Percentiles rank a stretch among this genome's conserved stretches.
Evolutionary conservation across 2,797 vertebrate species (phyloP).

Genomic region (Anniella stebbinsi): DNA sequence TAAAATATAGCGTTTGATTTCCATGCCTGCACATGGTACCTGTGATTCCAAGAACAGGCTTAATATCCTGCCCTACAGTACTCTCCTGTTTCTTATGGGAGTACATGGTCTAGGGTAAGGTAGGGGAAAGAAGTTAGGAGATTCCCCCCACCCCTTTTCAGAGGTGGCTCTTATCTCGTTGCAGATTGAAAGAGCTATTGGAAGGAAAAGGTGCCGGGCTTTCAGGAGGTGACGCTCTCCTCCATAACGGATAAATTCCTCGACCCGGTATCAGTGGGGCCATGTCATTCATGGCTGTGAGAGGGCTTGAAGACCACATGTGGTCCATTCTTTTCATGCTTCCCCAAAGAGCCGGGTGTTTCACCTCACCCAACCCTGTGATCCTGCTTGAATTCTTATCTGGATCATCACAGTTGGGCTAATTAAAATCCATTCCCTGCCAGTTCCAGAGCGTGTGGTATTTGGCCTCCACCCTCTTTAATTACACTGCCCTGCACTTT

Average conservation of each 20-base stretch:
- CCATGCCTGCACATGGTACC: too few species aligned
- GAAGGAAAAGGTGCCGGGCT: background rate
- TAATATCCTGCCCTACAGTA: fast-evolving
- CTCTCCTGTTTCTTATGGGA: background rate
- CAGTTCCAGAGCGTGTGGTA: slow-evolving; percentile 48
- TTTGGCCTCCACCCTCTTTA: slow-evolving; percentile 53
- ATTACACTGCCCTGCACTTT: slow-evolving; percentile 8
- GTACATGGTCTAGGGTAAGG: background rate
- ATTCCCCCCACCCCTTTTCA: background rate
- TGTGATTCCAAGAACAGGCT: background rate
- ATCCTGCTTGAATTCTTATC: slow-evolving; percentile 55
- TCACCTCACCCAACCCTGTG: background rate
- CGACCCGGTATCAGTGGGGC: background rate
- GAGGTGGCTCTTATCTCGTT: background rate
- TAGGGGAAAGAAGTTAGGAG: background rate
- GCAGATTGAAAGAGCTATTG: background rate
- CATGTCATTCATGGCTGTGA: background rate
- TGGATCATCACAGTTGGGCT: slow-evolving; percentile 52
- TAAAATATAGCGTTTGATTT: background rate
- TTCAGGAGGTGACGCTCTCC: background rate
- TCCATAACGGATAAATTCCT: background rate
- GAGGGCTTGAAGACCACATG: background rate
- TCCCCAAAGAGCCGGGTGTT: slow-evolving; percentile 33
- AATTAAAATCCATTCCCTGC: slow-evolving; percentile 50
- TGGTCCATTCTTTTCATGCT: background rate